Evolutionary conservation across 2,888 invertebrate species (phyloP).

Genomic region (Perithous albicinctus): DNA sequence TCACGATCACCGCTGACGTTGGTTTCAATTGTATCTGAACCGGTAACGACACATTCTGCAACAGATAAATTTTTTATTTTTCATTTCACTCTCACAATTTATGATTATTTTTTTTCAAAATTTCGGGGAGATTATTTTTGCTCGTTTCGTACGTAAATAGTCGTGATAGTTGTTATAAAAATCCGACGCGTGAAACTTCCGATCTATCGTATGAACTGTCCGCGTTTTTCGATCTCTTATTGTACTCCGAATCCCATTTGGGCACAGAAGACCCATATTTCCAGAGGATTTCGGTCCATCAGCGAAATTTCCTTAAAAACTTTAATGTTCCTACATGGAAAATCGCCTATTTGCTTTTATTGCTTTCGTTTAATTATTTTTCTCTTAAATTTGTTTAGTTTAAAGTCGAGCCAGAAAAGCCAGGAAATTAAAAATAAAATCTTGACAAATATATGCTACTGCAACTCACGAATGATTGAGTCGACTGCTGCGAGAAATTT

Average conservation of each 20-base stretch:
- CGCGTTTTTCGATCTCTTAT: slow-evolving; percentile 49
- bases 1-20: slow-evolving; percentile 80
- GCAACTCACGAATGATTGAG: slow-evolving; percentile 52
- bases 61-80: slow-evolving; percentile 55
- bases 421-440: neutral
- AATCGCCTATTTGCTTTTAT: neutral
- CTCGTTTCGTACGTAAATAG: slow-evolving; percentile 74
- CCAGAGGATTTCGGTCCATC: neutral
- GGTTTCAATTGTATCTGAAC: slow-evolving; percentile 74
- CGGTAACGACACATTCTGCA: slow-evolving; percentile 75
- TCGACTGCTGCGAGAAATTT: slow-evolving; percentile 4
- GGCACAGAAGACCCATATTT: slow-evolving; percentile 32
- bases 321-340: neutral
- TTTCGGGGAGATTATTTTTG: neutral
- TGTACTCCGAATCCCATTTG: slow-evolving; percentile 26
- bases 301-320: neutral
- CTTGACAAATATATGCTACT: neutral
- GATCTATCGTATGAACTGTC: slow-evolving; percentile 37
- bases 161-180: slow-evolving; percentile 73
- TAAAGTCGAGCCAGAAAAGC: neutral
- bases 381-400: neutral
- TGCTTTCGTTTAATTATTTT: neutral
- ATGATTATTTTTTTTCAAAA: slow-evolving; percentile 23
- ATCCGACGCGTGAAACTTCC: slow-evolving; percentile 70
- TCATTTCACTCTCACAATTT: slow-evolving; percentile 8